Base-by-base conservation (phyloP, 2,113 vertebrate species). In the Lagenorhynchus albirostris region DNA sequence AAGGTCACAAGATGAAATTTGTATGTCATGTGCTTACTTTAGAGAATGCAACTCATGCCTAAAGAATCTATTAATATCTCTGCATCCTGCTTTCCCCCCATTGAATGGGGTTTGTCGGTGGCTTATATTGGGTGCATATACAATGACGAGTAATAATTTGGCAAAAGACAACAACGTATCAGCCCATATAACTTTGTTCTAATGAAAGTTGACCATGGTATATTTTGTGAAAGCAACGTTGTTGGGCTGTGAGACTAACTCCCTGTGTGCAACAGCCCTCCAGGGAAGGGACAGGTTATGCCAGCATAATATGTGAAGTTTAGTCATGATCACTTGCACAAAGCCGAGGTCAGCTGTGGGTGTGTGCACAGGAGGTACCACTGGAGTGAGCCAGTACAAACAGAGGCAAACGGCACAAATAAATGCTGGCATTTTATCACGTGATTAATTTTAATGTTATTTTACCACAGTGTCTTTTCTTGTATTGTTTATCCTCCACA, bases 281-380 rank as follows among this genome's bases (percentile, higher is more conserved):
- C 60, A 41, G 93, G 92, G 93, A 97, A 94, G 58, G 31, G 77
- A n/a, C 47, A 83, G 81, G 73, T 83, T 94, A 97, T 96, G 91
- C 96, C 96, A 96, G 89, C 71, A 63, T 95, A 95, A 92, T 96
- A 95, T 94, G 95, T 97, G 96, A 96, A 95, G 96, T 95, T 98
- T 96, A 94, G 96, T 98, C 95, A 96, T 96, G 93, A 95, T 96
- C 94, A 53, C 73, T 96, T 77, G 41, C 93, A 97, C 91, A 96
- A 95, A 96, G 91, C 93, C 94, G 98, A 98, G 97, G 97, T 97
- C 96, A 95, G 77, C 85, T 0, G 89, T 94, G 96, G 97, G 98
- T 96, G 96, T 96, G 38, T 55, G 17, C 71, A 93, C 97, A 81
- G 97, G 96, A 95, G 89, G 96, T 95, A 77, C 62, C 12, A 4